phyloP scores from a whole-genome alignment of 2,888 invertebrate genomes.

The Catocala fraxini region DNA sequence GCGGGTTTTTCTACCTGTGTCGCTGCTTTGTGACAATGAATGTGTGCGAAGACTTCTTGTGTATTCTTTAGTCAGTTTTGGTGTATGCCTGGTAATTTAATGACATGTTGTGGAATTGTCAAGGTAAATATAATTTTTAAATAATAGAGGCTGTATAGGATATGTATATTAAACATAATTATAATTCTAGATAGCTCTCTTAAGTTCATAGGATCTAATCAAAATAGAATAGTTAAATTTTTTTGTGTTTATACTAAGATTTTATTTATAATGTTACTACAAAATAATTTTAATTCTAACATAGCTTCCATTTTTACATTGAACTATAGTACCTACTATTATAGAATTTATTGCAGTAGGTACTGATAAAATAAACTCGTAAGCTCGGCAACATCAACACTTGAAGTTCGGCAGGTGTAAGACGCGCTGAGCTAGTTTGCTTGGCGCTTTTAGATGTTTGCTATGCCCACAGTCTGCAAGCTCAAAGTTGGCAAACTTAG shows the following conservation, averaged over 20 bases:
- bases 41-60: conserved; percentile 75
- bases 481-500: conserved; percentile 73
- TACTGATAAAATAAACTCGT: conserved; percentile 20
- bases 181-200: too few species aligned
- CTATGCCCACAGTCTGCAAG: conserved; percentile 59
- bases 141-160: too few species aligned
- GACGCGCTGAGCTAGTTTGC: conserved; percentile 59
- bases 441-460: conserved; percentile 69
- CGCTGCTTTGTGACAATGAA: conserved; percentile 71
- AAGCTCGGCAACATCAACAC: conserved; percentile 53
- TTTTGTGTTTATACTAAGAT: too few species aligned
- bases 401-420: conserved; percentile 71
- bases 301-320: neutral
- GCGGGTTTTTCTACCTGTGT: conserved; percentile 77
- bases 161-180: too few species aligned
- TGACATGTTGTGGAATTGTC: too few species aligned
- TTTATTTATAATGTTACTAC: too few species aligned
- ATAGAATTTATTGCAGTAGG: conserved; percentile 1
- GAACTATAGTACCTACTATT: neutral
- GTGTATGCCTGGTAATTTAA: conserved; percentile 46
- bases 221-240: too few species aligned
- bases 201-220: too few species aligned
- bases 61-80: conserved; percentile 64
- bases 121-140: too few species aligned
- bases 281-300: too few species aligned